phyloP scores from a whole-genome alignment of 2,797 vertebrate species.

The Melanotaenia maccullochi region DNA sequence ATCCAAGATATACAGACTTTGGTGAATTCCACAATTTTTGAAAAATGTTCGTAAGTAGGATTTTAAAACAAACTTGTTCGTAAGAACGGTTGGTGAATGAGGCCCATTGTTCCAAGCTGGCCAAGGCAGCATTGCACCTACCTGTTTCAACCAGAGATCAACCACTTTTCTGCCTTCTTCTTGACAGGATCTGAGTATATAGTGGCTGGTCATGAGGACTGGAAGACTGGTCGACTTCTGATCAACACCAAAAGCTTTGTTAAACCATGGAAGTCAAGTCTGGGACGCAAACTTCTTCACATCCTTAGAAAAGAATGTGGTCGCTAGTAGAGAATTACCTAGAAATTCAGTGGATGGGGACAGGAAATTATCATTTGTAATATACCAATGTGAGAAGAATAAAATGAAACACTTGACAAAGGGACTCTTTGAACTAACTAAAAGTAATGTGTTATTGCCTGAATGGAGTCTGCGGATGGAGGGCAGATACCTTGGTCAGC shows the following conservation, averaged over 20 bases:
- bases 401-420: conserved; percentile 12
- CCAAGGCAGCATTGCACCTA: conserved; percentile 7
- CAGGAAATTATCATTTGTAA: background rate
- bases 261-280: conserved; percentile 88
- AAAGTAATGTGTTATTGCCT: conserved; percentile 9
- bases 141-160: background rate
- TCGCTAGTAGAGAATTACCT: conserved; percentile 35
- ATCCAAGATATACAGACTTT: too few species aligned
- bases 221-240: conserved; percentile 82
- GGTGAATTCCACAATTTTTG: too few species aligned
- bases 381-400: background rate
- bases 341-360: background rate
- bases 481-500: conserved; percentile 13
- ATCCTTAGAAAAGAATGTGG: conserved; percentile 88
- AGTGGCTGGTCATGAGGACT: conserved; percentile 89
- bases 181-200: conserved; percentile 88
- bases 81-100: too few species aligned
- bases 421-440: conserved; percentile 10
- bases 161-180: conserved; percentile 4
- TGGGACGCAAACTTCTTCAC: conserved; percentile 88
- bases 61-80: too few species aligned
- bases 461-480: background rate
- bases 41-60: too few species aligned
- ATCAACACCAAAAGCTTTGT: conserved; percentile 95
- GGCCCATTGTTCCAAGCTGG: conserved; percentile 15